Base-by-base conservation (phyloP, 2,113 vertebrate genomes). In the Noctilio leporinus region DNA sequence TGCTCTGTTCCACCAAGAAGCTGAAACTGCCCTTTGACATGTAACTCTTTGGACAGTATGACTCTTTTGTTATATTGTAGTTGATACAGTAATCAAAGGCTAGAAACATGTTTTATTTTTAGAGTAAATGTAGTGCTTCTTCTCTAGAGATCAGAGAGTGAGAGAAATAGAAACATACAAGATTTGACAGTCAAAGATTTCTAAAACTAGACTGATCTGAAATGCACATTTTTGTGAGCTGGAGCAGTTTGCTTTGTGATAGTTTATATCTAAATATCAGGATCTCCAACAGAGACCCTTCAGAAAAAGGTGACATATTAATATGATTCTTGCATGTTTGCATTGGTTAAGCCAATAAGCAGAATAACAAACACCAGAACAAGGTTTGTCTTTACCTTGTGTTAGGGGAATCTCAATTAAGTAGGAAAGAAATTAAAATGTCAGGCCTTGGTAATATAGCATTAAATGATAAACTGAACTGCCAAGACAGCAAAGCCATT, bases 61-160 rank as follows among this genome's bases (percentile, higher is more conserved):
- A 95, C 45, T 97, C 85, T 96, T 93, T 95, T 97, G 83, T 97
- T 97, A 88, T 59, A 53, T 97, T 96, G 88, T 85, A 2, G 20
- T 73, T 97, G 96, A 91, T 96, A 90, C 59, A 35, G 51, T 97
- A 97, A 98, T 98, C 97, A 97, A 95, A 97, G 94, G 93, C 96
- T 95, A 96, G 96, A 94, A 86, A 96, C 82, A 15, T 86, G 89
- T 96, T 97, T 97, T 96, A 93, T 93, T 95, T 55, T 51, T 87
- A 97, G 86, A 97, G 70, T 95, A 97, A 97, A 97, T 55, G 69
- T 65, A 97, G n/a, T 94, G 45, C 67, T 95, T 97, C 96, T 97
- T 96, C 95, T 98, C 67, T 78, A 94, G 92, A 94, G 95, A 97
- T 98, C 96, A 97, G 94, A 95, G 81, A 84, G 67, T 98, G 95